phyloP scores from a whole-genome alignment of 1,140 invertebrate species.

The Eriosoma lanigerum region DNA sequence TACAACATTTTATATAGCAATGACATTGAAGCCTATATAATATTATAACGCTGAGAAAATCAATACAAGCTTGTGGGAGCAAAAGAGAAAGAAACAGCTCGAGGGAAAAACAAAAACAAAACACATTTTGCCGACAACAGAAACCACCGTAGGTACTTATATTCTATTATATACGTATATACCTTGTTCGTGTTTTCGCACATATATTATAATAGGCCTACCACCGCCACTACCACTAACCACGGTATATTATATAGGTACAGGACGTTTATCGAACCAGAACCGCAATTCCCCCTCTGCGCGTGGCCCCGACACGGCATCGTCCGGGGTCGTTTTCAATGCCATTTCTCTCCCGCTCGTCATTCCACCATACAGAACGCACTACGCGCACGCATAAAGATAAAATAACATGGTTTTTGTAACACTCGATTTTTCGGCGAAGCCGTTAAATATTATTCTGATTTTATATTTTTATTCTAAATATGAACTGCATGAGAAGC shows the following conservation, averaged over 20 bases:
- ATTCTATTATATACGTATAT: too few species aligned
- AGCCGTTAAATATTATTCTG: too few species aligned
- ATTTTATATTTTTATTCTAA: too few species aligned
- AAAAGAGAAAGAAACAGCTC: background rate
- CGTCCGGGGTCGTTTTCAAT: conserved; percentile 47
- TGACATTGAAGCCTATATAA: background rate
- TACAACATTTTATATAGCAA: too few species aligned
- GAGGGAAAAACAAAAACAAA: background rate
- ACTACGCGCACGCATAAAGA: background rate
- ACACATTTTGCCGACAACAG: conserved; percentile 7
- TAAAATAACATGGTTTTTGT: too few species aligned
- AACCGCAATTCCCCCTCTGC: conserved; percentile 21
- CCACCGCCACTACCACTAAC: background rate
- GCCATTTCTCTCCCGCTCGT: conserved; percentile 3
- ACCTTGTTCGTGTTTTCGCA: background rate
- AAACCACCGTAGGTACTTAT: background rate
- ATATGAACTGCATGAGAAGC: too few species aligned
- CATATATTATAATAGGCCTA: background rate
- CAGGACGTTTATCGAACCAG: conserved; percentile 50
- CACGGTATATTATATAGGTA: background rate
- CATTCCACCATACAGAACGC: background rate
- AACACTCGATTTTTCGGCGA: too few species aligned
- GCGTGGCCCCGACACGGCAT: conserved; percentile 40
- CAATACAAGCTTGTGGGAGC: background rate
- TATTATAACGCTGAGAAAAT: conserved; percentile 6